A percentile compares a stretch with the other conserved stretches of the same genome.
Conservation (phyloP, 2,888 invertebrate genomes). For the Teinopalpus imperialis region DNA sequence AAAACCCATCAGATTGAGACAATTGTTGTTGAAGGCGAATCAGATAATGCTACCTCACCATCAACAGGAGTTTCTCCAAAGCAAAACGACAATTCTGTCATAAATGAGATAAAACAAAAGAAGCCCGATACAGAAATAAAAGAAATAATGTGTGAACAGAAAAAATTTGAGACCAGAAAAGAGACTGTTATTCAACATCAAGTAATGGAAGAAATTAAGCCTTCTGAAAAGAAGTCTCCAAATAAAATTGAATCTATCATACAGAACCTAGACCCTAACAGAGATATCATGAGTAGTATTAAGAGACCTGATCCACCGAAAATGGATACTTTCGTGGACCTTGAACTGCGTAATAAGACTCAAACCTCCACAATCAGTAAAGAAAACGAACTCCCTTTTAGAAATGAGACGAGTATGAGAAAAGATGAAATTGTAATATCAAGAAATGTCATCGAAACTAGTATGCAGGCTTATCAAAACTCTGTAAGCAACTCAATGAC, state of each 20-base stretch:
- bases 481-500: slow-evolving; percentile 68
- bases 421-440: slow-evolving; percentile 72
- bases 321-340: slow-evolving; percentile 59
- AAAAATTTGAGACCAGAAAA: slow-evolving; percentile 64
- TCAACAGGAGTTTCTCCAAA: slow-evolving; percentile 52
- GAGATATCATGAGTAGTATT: slow-evolving; percentile 49
- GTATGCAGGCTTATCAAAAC: slow-evolving; percentile 58
- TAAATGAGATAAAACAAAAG: slow-evolving; percentile 57
- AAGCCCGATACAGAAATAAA: slow-evolving; percentile 51
- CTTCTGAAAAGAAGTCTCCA: slow-evolving; percentile 62
- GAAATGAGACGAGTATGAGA: slow-evolving; percentile 55
- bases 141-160: slow-evolving; percentile 51
- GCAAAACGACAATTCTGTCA: slow-evolving; percentile 57
- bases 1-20: slow-evolving; percentile 66
- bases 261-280: slow-evolving; percentile 62
- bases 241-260: slow-evolving; percentile 67
- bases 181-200: slow-evolving; percentile 76
- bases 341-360: slow-evolving; percentile 56
- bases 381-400: slow-evolving; percentile 62
- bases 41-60: slow-evolving; percentile 56
- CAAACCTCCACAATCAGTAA: slow-evolving; percentile 50
- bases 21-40: slow-evolving; percentile 68
- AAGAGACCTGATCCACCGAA: slow-evolving; percentile 62
- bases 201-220: slow-evolving; percentile 57
- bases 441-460: slow-evolving; percentile 61